A percentile compares a stretch with the other conserved stretches of the same genome.
Evolutionary conservation across 2,888 invertebrate genomes (phyloP).

Genomic region (Trichacis sp.): DNA sequence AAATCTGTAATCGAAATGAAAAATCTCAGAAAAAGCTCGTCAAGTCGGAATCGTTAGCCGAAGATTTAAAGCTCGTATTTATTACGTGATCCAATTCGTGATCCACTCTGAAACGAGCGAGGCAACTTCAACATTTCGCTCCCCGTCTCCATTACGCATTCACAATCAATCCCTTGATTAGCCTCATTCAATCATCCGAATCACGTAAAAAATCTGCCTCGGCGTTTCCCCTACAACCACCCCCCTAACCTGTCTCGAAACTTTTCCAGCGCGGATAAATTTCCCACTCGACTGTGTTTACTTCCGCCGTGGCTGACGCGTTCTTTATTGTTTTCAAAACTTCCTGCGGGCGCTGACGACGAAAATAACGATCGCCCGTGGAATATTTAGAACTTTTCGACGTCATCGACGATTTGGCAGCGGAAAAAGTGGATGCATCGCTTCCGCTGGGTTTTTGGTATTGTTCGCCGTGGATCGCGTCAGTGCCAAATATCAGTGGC

Average conservation of each 20-base stretch:
- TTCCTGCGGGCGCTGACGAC: background rate
- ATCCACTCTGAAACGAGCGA: background rate
- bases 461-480: too few relatives aligned
- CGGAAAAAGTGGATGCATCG: conserved; percentile 31
- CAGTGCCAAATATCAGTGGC: too few relatives aligned
- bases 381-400: conserved; percentile 25
- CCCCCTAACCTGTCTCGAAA: too few relatives aligned
- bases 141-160: background rate
- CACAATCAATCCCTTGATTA: background rate
- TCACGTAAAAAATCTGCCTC: too few relatives aligned
- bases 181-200: background rate
- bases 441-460: too few relatives aligned
- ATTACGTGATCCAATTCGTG: conserved; percentile 12
- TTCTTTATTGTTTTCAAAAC: conserved; percentile 16
- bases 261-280: background rate
- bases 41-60: conserved; percentile 5
- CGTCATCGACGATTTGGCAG: conserved; percentile 31
- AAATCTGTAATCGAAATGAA: too few relatives aligned
- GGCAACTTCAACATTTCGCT: background rate
- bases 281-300: conserved; percentile 15
- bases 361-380: conserved; percentile 17
- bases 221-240: too few relatives aligned
- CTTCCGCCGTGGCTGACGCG: conserved; percentile 21
- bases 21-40: conserved; percentile 1
- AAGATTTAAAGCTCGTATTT: conserved; percentile 10